Base-by-base conservation (phyloP, 1,140 invertebrate genomes). In the Caenorhabditis brenneri region DNA sequence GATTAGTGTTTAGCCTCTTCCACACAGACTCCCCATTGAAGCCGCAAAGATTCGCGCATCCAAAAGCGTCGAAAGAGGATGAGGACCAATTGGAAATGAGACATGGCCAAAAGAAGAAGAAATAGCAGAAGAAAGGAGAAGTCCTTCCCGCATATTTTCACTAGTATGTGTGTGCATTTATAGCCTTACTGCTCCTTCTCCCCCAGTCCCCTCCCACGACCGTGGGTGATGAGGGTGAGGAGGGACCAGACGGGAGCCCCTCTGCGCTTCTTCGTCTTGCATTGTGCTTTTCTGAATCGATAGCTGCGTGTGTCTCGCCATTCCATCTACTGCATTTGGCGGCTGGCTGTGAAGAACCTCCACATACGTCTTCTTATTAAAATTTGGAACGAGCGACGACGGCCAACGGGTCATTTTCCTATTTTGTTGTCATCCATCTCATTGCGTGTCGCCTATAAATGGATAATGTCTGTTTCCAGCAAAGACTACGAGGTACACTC, bases 21-120 rank as follows among this genome's bases (percentile, higher is more conserved):
- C 65, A 9, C 31, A 33, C 3, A 74, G 36, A n/a, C 22, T 6
- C 42, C 58, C 29, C 58, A 36, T 65, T 19, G 36, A 74, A 74
- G 65, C 36, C 36, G 65, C 36, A 42, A 74, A 74, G 65, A 74
- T 74, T 74, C 65, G 15, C 65, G 22, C 36, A 74, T 74, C 65
- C 65, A 74, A 74, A 74, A 39, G 36, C 65, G n/a, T 42, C 65
- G 36, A 42, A 74, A 74, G 65, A 74, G 65, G 65, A 74, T 74
- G 36, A 74, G 65, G 65, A 74, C 65, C 65, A 74, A 74, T 74
- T 74, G 65, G 65, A 74, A 74, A 74, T 74, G 65, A 74, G 65
- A 74, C 65, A 42, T 42, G 65, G 2, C 19, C 65, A 74, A 9
- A 42, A 74, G 65, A n/a, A 74, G 65, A 39, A 39, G 65, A 42